phyloP scores from a whole-genome alignment of 1,140 invertebrate genomes.

The Nasonia longicornis region DNA sequence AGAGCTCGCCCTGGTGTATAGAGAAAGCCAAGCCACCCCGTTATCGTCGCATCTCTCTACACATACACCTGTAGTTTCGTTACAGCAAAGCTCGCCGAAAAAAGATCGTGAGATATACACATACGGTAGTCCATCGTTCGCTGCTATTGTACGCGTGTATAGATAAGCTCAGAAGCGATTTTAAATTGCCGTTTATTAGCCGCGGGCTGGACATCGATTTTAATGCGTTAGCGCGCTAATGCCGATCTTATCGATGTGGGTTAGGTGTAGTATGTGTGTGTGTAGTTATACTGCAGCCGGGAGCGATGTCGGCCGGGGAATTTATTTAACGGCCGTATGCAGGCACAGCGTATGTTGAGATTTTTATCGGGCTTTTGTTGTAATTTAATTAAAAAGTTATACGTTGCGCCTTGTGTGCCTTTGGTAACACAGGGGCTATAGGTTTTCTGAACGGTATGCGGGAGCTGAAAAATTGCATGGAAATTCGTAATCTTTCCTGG shows the following conservation, averaged over 20 bases:
- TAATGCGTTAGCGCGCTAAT: conserved; percentile 1
- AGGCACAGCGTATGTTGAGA: neutral
- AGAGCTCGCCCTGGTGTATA: no score
- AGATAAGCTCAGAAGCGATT: neutral
- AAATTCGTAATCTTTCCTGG: no score
- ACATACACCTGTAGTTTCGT: neutral
- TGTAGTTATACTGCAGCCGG: neutral
- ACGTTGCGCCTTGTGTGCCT: neutral
- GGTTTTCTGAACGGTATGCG: neutral
- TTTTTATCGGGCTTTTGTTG: neutral
- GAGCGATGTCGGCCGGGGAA: neutral
- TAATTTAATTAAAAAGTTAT: conserved; percentile 2
- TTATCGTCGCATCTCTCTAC: neutral
- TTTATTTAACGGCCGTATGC: neutral
- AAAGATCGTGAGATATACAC: neutral
- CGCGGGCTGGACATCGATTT: neutral
- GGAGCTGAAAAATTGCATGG: no score
- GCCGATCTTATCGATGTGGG: conserved; percentile 18
- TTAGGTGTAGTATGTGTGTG: neutral
- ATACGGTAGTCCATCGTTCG: no score
- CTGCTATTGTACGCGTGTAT: no score
- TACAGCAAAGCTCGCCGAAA: neutral
- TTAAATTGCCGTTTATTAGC: conserved; percentile 23
- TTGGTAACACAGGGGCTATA: neutral
- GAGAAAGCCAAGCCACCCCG: no score